A percentile compares a stretch with the other conserved stretches of the same genome.
Conservation (phyloP, 2,888 invertebrate species). For the Dynastes grantii region DNA sequence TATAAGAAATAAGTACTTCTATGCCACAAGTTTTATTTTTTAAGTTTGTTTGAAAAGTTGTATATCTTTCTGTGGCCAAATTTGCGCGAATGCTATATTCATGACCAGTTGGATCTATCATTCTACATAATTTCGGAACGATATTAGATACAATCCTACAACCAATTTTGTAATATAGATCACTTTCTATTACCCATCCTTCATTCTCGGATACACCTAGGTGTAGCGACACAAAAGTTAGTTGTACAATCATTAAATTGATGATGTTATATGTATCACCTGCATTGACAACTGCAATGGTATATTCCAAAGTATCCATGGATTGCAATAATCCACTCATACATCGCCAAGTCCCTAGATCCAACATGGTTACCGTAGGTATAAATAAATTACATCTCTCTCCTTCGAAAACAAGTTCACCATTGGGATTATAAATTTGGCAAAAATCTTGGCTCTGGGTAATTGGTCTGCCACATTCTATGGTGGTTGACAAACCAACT, state of each 20-base stretch:
- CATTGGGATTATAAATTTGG: slow-evolving; percentile 53
- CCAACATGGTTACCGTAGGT: slow-evolving; percentile 28
- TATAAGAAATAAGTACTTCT: slow-evolving; percentile 51
- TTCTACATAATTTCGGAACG: slow-evolving; percentile 46
- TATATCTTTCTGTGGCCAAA: slow-evolving; percentile 50
- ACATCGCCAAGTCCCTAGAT: slow-evolving; percentile 55
- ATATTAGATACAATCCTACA: slow-evolving; percentile 46
- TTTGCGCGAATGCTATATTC: slow-evolving; percentile 34
- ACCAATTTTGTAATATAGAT: slow-evolving; percentile 50
- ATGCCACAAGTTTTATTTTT: slow-evolving; percentile 51
- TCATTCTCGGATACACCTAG: slow-evolving; percentile 20
- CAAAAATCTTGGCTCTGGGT: slow-evolving; percentile 52
- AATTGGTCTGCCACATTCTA: slow-evolving; percentile 41
- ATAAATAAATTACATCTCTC: slow-evolving; percentile 29
- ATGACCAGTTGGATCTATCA: slow-evolving; percentile 52
- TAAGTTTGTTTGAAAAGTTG: slow-evolving; percentile 52
- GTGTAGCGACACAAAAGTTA: slow-evolving; percentile 8
- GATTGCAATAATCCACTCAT: slow-evolving; percentile 41
- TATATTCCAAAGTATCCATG: slow-evolving; percentile 51
- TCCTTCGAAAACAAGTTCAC: slow-evolving; percentile 41
- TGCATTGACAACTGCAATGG: slow-evolving; percentile 46
- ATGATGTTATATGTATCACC: slow-evolving; percentile 37
- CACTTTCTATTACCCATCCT: slow-evolving; percentile 45
- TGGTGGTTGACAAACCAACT: slow-evolving; percentile 34
- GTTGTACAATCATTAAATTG: neutral